phyloP scores from a whole-genome alignment of 2,113 vertebrate genomes.

The Hystrix cristata region DNA sequence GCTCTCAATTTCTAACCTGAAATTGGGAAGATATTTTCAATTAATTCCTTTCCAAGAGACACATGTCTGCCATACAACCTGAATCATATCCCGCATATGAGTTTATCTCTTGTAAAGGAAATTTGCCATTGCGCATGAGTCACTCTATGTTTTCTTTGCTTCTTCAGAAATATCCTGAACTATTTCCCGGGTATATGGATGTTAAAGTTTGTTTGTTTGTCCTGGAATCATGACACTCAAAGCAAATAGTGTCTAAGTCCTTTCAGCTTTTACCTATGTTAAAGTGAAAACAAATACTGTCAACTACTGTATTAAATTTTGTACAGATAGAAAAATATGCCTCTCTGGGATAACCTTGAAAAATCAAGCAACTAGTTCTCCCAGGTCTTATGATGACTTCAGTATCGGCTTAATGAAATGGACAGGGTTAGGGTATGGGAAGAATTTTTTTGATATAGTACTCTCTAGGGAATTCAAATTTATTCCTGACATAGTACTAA shows the following conservation, averaged over 20 bases:
- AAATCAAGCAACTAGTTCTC: neutral
- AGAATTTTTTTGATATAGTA: conserved; percentile 23
- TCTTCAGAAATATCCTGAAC: neutral
- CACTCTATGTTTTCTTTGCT: neutral
- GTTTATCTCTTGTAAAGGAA: neutral
- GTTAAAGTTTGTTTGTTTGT: conserved; percentile 5
- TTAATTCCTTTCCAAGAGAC: neutral
- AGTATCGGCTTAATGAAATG: neutral
- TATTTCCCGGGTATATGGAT: neutral
- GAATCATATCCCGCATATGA: neutral
- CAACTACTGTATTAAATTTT: neutral
- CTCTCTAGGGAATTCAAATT: conserved; percentile 48
- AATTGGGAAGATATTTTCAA: neutral
- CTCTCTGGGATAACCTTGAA: neutral
- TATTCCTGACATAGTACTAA: conserved; percentile 57
- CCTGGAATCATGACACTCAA: conserved; percentile 3
- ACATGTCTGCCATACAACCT: neutral
- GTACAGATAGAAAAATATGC: neutral
- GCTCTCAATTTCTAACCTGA: neutral
- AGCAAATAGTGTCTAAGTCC: neutral
- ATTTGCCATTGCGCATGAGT: neutral
- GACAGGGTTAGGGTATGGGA: neutral
- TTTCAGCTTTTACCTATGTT: conserved; percentile 4
- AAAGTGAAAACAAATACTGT: conserved; percentile 49
- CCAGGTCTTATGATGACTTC: neutral